Evolutionary conservation across 2,113 vertebrate species (phyloP).

Genomic region (Nipponia nippon): DNA sequence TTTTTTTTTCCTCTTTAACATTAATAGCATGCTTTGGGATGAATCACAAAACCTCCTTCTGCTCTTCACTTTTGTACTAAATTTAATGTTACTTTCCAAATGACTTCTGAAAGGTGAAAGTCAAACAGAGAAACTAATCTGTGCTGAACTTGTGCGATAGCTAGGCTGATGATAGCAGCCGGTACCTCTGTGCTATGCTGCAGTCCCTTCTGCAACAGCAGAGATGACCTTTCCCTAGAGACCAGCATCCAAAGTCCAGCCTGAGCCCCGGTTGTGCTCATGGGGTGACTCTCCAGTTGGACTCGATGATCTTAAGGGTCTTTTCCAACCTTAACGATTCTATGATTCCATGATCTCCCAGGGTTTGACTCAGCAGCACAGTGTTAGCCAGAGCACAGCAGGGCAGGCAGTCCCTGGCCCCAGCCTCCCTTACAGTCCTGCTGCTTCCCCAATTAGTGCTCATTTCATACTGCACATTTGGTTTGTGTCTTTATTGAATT

Average conservation of each 20-base stretch:
- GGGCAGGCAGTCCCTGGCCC: accelerated
- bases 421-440: background rate
- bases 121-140: background rate
- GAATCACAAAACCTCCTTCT: background rate
- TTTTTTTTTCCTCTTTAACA: background rate
- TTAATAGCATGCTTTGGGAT: background rate
- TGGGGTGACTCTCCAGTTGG: background rate
- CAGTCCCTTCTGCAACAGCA: background rate
- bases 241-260: background rate
- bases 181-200: accelerated
- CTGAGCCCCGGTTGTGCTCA: accelerated
- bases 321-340: too few relatives aligned
- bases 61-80: background rate
- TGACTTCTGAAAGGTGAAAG: background rate
- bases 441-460: background rate
- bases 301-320: too few relatives aligned
- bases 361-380: background rate
- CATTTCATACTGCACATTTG: background rate
- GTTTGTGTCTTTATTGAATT: background rate
- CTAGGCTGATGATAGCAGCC: background rate
- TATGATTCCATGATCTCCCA: background rate
- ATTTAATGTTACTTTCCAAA: background rate
- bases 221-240: background rate
- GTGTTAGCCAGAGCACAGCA: background rate
- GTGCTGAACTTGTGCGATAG: background rate